phyloP scores from a whole-genome alignment of 2,888 invertebrate species.

The Amphiduros pacificus region DNA sequence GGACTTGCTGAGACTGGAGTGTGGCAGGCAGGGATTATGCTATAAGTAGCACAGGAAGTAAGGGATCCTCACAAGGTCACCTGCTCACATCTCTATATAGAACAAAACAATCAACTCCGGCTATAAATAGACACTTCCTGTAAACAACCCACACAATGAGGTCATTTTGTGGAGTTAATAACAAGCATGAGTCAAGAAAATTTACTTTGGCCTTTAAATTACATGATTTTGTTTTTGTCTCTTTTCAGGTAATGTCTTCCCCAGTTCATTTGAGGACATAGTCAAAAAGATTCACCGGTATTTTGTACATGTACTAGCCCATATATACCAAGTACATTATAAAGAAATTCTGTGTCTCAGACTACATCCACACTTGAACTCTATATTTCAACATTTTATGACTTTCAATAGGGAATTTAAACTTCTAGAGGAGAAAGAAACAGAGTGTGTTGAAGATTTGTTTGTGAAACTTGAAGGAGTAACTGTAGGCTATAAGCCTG shows the following conservation, averaged over 20 bases:
- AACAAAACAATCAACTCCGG: too few relatives aligned
- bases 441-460: constrained; percentile 89
- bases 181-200: too few relatives aligned
- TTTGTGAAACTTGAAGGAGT: constrained; percentile 14
- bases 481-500: neutral
- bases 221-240: too few relatives aligned
- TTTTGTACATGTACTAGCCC: constrained; percentile 96
- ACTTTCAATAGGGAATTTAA: constrained; percentile 82
- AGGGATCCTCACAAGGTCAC: too few relatives aligned
- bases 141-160: too few relatives aligned
- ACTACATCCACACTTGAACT: constrained; percentile 94
- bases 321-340: constrained; percentile 97
- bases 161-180: too few relatives aligned
- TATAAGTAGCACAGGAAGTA: too few relatives aligned
- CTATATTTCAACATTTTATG: constrained; percentile 95
- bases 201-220: too few relatives aligned
- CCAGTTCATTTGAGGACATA: constrained; percentile 88
- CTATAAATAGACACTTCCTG: too few relatives aligned
- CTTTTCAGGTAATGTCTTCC: constrained; percentile 85
- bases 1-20: too few relatives aligned
- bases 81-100: too few relatives aligned
- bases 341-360: constrained; percentile 85
- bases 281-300: constrained; percentile 94
- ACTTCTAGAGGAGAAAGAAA: constrained; percentile 93
- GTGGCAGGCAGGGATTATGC: too few relatives aligned